These are phyloP conservation scores for Kryptopterus vitreolus DNA, from an alignment of 2,797 vertebrate genomes.

Conservation along the genomic window DNA sequence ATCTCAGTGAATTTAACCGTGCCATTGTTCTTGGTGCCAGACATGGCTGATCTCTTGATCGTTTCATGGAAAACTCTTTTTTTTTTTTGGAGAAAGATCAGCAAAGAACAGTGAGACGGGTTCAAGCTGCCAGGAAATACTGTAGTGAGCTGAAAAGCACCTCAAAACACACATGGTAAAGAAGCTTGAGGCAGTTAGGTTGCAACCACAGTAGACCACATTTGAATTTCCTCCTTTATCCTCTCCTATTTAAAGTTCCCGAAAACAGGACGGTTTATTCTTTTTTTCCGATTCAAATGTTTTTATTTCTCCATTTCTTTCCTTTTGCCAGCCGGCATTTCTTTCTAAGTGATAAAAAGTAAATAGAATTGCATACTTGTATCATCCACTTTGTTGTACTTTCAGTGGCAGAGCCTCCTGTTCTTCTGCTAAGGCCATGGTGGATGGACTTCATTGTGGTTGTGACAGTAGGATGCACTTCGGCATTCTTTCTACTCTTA, in stretches of 20 bases:
- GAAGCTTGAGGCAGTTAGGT: background rate
- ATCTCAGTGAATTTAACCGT: background rate
- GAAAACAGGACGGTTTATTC: background rate
- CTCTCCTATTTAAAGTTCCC: background rate
- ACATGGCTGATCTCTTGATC: background rate
- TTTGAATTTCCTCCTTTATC: no score
- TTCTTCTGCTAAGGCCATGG: constrained; percentile 77
- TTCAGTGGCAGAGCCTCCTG: constrained; percentile 77
- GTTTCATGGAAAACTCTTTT: background rate
- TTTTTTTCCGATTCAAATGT: background rate
- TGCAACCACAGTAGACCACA: background rate
- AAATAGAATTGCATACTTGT: background rate
- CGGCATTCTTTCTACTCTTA: constrained; percentile 86
- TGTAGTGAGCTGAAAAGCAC: background rate
- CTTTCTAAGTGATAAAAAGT: background rate
- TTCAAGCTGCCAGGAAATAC: no score
- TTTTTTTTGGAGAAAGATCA: background rate
- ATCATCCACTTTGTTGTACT: constrained; percentile 38
- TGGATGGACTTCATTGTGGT: constrained; percentile 88
- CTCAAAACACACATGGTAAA: background rate
- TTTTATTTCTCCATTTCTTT: background rate
- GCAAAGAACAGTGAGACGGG: background rate
- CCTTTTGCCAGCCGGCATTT: background rate
- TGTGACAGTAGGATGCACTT: constrained; percentile 84
- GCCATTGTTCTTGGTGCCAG: background rate